Conservation (phyloP, 1,140 invertebrate species). For the Conus betulinus region DNA sequence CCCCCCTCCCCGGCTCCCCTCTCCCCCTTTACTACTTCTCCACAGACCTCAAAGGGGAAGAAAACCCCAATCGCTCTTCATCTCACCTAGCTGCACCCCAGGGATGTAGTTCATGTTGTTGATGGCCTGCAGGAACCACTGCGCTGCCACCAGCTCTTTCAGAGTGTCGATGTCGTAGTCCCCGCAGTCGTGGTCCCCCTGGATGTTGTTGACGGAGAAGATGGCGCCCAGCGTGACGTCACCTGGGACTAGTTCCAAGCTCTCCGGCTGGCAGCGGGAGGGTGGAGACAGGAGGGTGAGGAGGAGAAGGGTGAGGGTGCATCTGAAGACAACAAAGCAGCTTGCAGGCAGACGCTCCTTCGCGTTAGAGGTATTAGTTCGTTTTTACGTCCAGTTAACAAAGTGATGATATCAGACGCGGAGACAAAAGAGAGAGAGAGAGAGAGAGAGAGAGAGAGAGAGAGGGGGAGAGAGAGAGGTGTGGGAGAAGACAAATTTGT, state of each 20-base stretch:
- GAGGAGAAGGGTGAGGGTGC: neutral
- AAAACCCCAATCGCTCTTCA: too few species aligned
- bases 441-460: too few species aligned
- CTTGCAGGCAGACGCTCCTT: too few species aligned
- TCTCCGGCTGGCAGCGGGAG: neutral
- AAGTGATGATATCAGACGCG: too few species aligned
- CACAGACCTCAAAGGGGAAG: too few species aligned
- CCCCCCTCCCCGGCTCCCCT: too few species aligned
- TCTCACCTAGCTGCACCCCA: constrained; percentile 10
- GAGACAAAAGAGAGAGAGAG: too few species aligned
- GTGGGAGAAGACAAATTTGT: too few species aligned
- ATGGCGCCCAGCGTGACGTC: constrained; percentile 28
- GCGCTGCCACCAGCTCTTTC: constrained; percentile 9
- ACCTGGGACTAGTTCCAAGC: neutral
- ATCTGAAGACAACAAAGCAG: neutral
- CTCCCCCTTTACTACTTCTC: too few species aligned
- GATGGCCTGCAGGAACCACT: constrained; percentile 13
- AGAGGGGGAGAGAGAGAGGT: too few species aligned
- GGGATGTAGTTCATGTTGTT: constrained; percentile 29
- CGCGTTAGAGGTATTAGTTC: too few species aligned
- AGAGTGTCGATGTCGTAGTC: neutral
- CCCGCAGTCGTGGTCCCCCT: neutral
- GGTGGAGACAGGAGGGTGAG: neutral
- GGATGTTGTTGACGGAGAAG: neutral
- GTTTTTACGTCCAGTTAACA: too few species aligned